These are phyloP conservation scores for Lateolabrax maculatus DNA, from an alignment of 2,797 vertebrate species.

Conservation along the genomic window DNA sequence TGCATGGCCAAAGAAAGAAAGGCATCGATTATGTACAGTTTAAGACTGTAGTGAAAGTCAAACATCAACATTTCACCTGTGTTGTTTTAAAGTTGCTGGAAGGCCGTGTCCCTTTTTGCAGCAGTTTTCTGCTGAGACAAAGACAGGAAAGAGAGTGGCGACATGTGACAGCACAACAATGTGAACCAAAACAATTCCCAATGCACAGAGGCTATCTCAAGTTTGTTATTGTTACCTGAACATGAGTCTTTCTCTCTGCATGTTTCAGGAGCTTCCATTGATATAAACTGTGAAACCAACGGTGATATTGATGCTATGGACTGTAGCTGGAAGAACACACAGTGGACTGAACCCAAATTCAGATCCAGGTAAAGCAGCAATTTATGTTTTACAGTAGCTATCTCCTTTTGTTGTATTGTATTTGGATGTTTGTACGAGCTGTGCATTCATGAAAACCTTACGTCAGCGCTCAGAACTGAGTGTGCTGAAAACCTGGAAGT, in stretches of 20 bases:
- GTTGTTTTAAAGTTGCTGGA: constrained; percentile 4
- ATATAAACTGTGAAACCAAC: constrained; percentile 89
- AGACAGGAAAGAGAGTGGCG: constrained; percentile 42
- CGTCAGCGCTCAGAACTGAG: not conserved
- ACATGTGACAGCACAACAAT: constrained; percentile 10
- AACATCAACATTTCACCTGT: not conserved
- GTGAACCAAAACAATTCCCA: constrained; percentile 19
- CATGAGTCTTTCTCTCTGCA: not conserved
- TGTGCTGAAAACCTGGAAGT: constrained; percentile 16
- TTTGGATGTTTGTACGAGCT: constrained; percentile 1
- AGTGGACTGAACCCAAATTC: constrained; percentile 69
- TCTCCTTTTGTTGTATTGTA: not conserved
- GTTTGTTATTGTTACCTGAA: not conserved
- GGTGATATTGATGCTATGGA: constrained; percentile 90
- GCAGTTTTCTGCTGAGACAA: constrained; percentile 35
- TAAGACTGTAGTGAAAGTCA: not conserved
- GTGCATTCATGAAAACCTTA: not conserved
- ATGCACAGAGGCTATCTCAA: not conserved
- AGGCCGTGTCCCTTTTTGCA: not conserved
- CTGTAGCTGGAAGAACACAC: constrained; percentile 89
- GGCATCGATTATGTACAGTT: not conserved
- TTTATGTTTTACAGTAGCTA: not conserved
- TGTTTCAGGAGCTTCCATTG: constrained; percentile 74
- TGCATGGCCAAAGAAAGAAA: not conserved
- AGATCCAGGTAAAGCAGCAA: constrained; percentile 72